Base-by-base conservation (phyloP, 1,140 invertebrate species). In the Drepana arcuata region DNA sequence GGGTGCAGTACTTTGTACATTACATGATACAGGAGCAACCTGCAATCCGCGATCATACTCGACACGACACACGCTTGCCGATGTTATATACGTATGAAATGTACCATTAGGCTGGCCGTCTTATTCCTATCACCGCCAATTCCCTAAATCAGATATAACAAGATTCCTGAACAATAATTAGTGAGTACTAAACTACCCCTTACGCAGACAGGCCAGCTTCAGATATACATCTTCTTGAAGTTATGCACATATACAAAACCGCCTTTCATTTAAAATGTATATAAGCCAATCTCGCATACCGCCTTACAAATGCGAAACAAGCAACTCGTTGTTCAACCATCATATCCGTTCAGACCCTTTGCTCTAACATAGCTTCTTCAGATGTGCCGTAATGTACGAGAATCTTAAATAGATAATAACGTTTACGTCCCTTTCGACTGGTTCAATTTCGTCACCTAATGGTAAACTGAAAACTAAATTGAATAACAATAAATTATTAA, bases 1-100 rank as follows among this genome's bases (percentile, higher is more conserved):
- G 81, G 83, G 81, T 81, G 78, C 67, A 81, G 80, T 84, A 83
- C 75, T 79, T 80, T 82, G 79, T 84, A 83, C 78, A 84, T 69
- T 64, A 56, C n/a, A n/a, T 62, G 55, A 75, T 68, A 79, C 70
- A 73, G 72, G 68, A 74, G 63, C 63, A 69, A 73, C 70, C 70
- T 72, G 68, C 68, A 44, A 60, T 64, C 60, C 62, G 59, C 65
- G 63, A 68, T 52, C 63, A 62, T 58, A 55, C 60, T 51, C 53
- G 56, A 67, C 56, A 58, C 47, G 33, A 49, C 44, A 56, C 53
- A 54, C 55, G 41, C 43, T 53, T 48, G 51, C 48, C 63, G 63
- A 54, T 61, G 49, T 57, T 53, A 56, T 46, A 46, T 53, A 63
- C 56, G 52, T 57, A 40, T 45, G 53, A n/a, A n/a, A n/a, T n/a